Percentiles rank a stretch among this genome's conserved stretches.
Evolutionary conservation across 2,888 invertebrate genomes (phyloP).

Genomic region (Theodoxus fluviatilis): DNA sequence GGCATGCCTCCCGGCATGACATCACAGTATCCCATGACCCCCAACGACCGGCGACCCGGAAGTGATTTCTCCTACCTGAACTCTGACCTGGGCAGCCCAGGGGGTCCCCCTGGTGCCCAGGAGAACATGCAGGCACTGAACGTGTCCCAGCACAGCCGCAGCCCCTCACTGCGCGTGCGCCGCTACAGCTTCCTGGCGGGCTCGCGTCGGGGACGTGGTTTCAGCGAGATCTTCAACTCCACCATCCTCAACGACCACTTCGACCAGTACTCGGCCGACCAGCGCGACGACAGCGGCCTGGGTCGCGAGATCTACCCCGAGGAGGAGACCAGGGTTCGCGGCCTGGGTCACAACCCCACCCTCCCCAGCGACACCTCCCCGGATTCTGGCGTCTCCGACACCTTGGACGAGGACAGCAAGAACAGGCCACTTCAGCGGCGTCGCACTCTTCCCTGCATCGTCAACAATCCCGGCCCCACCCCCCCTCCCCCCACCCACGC

Average conservation of each 20-base stretch:
- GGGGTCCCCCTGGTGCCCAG: not conserved
- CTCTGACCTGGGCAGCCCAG: too few species aligned
- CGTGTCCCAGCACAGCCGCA: constrained; percentile 43
- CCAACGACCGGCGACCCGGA: too few species aligned
- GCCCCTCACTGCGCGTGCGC: constrained; percentile 57
- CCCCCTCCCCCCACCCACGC: constrained; percentile 33
- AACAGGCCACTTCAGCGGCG: constrained; percentile 53
- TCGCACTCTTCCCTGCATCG: constrained; percentile 61
- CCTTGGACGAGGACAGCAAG: constrained; percentile 49
- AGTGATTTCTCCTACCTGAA: not conserved
- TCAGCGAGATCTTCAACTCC: constrained; percentile 61
- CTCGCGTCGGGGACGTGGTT: constrained; percentile 54
- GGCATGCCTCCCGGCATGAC: constrained; percentile 33
- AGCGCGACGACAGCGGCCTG: constrained; percentile 56
- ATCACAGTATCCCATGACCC: too few species aligned
- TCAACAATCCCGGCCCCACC: constrained; percentile 38
- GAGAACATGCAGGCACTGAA: constrained; percentile 29
- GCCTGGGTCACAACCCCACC: constrained; percentile 13
- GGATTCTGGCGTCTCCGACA: constrained; percentile 59
- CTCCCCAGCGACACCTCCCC: constrained; percentile 50
- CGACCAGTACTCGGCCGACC: constrained; percentile 61
- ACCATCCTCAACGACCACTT: constrained; percentile 64
- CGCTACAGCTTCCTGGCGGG: constrained; percentile 60
- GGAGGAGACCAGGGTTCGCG: constrained; percentile 23
- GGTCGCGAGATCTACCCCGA: constrained; percentile 45